A percentile compares a stretch with the other conserved stretches of the same genome.
Evolutionary conservation across 2,888 invertebrate genomes (phyloP).

Genomic region (Imbricaverruca yamaguchii): DNA sequence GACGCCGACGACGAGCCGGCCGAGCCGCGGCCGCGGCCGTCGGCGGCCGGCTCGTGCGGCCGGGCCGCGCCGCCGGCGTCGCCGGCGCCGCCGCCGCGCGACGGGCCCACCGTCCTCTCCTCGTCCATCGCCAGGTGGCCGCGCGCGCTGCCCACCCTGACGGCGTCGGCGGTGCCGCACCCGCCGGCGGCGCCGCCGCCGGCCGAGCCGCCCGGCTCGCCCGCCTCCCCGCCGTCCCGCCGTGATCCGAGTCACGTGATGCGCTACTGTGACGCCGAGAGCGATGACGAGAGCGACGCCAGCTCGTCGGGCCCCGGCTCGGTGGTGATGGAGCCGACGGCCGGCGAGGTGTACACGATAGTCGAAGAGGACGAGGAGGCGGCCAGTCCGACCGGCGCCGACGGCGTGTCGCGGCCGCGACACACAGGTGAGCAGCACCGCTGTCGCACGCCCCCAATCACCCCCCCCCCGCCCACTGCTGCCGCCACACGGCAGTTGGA

Average conservation of each 20-base stretch:
- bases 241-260: constrained; percentile 14
- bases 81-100: background rate
- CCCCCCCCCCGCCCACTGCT: no score
- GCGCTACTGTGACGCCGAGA: constrained; percentile 10
- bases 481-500: no score
- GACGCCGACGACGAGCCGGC: constrained; percentile 7
- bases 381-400: constrained; percentile 44
- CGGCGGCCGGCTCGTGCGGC: background rate
- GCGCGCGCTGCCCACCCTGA: background rate
- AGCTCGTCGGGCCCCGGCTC: background rate
- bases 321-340: constrained; percentile 12
- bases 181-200: background rate
- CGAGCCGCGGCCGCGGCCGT: background rate
- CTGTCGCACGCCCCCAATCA: no score
- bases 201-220: background rate
- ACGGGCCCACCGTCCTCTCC: background rate
- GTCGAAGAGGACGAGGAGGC: constrained; percentile 47
- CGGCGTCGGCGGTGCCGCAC: background rate
- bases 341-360: constrained; percentile 47
- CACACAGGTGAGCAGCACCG: constrained; percentile 35
- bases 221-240: background rate
- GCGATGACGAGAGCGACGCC: constrained; percentile 16
- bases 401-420: constrained; percentile 44
- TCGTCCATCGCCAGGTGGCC: background rate
- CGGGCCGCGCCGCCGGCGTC: background rate